These are phyloP conservation scores for Polydrusus cervinus DNA, from an alignment of 2,888 invertebrate species.

Conservation along the genomic window DNA sequence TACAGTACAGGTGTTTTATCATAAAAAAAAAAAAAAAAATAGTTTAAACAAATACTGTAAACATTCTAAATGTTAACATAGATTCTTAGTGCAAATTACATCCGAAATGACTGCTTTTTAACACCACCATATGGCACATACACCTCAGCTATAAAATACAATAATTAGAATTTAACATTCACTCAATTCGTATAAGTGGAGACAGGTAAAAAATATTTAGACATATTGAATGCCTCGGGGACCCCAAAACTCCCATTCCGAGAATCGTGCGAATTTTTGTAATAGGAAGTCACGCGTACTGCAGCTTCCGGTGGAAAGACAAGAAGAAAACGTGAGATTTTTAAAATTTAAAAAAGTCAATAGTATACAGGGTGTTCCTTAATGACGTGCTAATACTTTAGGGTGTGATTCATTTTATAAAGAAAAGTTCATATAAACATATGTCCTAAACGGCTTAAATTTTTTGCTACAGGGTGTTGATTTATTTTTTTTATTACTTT, in stretches of 20 bases:
- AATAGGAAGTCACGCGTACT: constrained; percentile 8
- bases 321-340: neutral
- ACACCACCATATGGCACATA: constrained; percentile 1
- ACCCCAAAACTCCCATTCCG: neutral
- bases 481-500: too few species aligned
- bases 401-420: too few species aligned
- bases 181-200: neutral
- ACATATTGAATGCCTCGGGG: neutral
- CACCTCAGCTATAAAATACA: neutral
- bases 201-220: constrained; percentile 1
- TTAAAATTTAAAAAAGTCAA: neutral
- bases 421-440: too few species aligned
- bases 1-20: too few species aligned
- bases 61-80: too few species aligned
- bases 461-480: too few species aligned
- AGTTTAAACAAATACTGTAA: too few species aligned
- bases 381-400: too few species aligned
- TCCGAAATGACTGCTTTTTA: neutral
- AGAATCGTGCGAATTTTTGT: constrained; percentile 18
- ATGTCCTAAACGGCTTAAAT: too few species aligned
- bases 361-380: neutral
- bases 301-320: neutral
- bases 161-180: neutral
- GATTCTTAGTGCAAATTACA: neutral
- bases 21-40: too few species aligned